Percentiles rank a stretch among this genome's conserved stretches.
Conservation (phyloP, 2,113 vertebrate genomes). For the Python bivittatus region DNA sequence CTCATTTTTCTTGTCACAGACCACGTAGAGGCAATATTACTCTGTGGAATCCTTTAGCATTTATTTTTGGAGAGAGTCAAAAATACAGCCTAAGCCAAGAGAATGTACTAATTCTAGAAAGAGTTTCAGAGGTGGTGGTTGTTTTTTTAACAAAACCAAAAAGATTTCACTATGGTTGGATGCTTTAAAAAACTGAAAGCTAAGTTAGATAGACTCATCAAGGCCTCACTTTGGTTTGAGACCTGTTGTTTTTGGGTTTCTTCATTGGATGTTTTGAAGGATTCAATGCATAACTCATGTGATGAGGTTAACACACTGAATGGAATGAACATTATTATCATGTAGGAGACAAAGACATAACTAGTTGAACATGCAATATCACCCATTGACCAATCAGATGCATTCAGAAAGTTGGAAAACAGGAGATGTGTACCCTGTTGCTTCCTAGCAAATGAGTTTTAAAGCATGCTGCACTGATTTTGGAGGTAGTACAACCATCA, state of each 20-base stretch:
- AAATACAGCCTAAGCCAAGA: constrained; percentile 1
- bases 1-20: constrained; percentile 24
- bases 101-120: constrained; percentile 34
- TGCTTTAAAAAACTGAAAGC: background rate
- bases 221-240: background rate
- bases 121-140: background rate
- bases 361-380: background rate
- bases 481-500: background rate
- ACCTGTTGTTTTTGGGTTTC: constrained; percentile 32
- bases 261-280: constrained; percentile 32
- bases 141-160: constrained; percentile 11
- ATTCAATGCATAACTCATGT: constrained; percentile 16
- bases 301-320: background rate
- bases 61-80: constrained; percentile 31
- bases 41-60: background rate
- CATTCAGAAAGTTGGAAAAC: background rate
- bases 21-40: constrained; percentile 12
- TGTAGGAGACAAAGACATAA: background rate
- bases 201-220: background rate
- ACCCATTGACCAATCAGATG: background rate
- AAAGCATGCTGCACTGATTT: background rate
- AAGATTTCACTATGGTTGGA: background rate
- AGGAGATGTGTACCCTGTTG: background rate
- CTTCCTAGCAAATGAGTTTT: background rate
- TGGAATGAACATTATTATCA: background rate